Evolutionary conservation across 2,888 invertebrate species (phyloP), one percentile per base, ranked within the genome.

Genomic region (Phasia obesa): DNA sequence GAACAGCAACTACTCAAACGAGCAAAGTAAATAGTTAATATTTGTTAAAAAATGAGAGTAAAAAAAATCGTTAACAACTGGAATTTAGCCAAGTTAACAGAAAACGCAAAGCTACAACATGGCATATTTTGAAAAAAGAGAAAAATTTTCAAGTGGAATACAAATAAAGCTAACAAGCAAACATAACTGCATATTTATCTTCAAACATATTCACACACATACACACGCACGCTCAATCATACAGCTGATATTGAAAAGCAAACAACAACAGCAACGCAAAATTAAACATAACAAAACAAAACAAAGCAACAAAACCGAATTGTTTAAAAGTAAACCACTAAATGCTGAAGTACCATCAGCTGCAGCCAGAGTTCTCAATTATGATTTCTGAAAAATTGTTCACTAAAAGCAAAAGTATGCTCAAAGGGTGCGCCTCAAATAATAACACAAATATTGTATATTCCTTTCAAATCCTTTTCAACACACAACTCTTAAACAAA

Each of bases 101-200:
- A 35, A 13, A 70, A 65, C n/a, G 42, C 42, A 70, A 60, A 59
- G 57, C 53, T 23, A 57, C 19, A 51, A 44, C 74, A 55, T 35
- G 55, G 4, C 51, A n/a, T 42, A 64, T 55, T 27, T 47, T 17
- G 4, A 42, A 19, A 67, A 75, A 59, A n/a, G 11, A 62, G 53
- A 62, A 53, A 59, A 62, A 77, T 42, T n/a, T 21, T 67, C 31
- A 15, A 71, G 78, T 53, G 60, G n/a, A 38, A 78, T 60, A 84
- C 81, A 83, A 86, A 85, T 75, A 86, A 82, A 62, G 49, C 64
- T 60, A 84, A 81, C 86, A 82, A 86, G 82, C 80, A 83, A 84
- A 75, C 62, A 70, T 17, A 62, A 31, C 53, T 62, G 62, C 62
- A 51, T 38, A 31, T 59, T 49, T 51, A 13, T 49, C 15, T 35